phyloP scores from a whole-genome alignment of 2,113 vertebrate genomes.

The Athene cunicularia region DNA sequence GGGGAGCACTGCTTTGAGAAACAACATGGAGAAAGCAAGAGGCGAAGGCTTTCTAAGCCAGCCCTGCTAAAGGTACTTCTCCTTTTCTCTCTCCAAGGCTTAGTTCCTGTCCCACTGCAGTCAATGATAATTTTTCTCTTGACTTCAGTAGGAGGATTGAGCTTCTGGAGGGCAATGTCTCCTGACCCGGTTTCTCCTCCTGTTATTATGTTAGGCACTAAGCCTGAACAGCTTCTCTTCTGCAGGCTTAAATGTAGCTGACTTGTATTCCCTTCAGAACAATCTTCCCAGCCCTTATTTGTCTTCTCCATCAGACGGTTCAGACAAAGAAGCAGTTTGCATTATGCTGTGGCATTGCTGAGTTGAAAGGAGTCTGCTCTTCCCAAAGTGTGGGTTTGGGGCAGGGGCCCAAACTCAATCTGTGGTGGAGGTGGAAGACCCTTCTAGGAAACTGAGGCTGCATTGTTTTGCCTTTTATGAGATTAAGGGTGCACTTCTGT shows the following conservation, averaged over 20 bases:
- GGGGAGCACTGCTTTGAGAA: background rate
- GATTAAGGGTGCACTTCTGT: background rate
- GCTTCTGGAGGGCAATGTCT: conserved; percentile 38
- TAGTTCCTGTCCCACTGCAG: background rate
- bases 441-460: background rate
- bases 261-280: conserved; percentile 43
- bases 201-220: conserved; percentile 45
- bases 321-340: background rate
- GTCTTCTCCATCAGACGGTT: background rate
- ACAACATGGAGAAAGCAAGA: background rate
- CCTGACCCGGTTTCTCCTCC: conserved; percentile 18
- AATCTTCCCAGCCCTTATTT: background rate
- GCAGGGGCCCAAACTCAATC: too few species aligned
- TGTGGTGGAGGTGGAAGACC: background rate
- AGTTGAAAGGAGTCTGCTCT: background rate
- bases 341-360: background rate
- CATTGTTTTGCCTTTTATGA: background rate
- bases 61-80: background rate
- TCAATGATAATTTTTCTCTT: conserved; percentile 36
- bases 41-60: background rate
- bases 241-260: background rate
- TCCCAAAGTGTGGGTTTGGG: background rate
- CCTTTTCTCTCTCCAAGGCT: background rate
- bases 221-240: conserved; percentile 44
- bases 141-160: background rate